Base-by-base conservation (phyloP, 1,140 invertebrate species). In the Paracyclopina nana region DNA sequence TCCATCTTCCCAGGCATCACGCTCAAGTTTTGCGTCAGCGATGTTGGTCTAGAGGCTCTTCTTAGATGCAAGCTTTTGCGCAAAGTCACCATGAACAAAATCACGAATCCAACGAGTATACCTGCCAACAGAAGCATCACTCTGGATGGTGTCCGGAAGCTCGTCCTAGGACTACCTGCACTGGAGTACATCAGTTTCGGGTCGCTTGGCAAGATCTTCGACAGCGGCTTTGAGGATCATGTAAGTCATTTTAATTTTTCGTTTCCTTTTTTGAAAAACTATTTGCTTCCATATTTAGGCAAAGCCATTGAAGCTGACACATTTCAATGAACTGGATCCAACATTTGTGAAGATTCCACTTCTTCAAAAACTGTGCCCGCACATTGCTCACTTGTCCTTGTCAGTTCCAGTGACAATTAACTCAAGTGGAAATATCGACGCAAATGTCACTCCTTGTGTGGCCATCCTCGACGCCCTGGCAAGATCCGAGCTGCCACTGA, bases 171-270 rank as follows among this genome's bases (percentile, higher is more conserved):
- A 8, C 28, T 48, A 5, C 45, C 45, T 14, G 30, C 27, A 14
- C 45, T 48, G 4, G 45, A 48, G n/a, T 27, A 28, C 45, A 16
- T 48, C 16, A 48, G 27, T 18, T 48, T 48, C n/a, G 45, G 45
- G 5, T 26, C 45, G 4, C 8, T 48, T 3, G 45, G 45, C 45
- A 22, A 28, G n/a, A 28, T 48, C 45, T 25, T 48, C 12, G 25
- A 29, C 22, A 28, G 20, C 6, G 45, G 28, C 4, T 29, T 28
- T 30, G 25, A 29, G 20, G 14, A 22, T 16, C 11, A n/a, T n/a
- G n/a, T n/a, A n/a, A n/a, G n/a, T n/a, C n/a, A n/a, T n/a, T n/a
- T n/a, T n/a, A n/a, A n/a, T n/a, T n/a, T n/a, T n/a, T n/a, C n/a
- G n/a, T n/a, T n/a, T n/a, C n/a, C n/a, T n/a, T n/a, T n/a, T n/a